Base-by-base conservation (phyloP, 2,113 vertebrate species). In the Pseudonaja textilis region DNA sequence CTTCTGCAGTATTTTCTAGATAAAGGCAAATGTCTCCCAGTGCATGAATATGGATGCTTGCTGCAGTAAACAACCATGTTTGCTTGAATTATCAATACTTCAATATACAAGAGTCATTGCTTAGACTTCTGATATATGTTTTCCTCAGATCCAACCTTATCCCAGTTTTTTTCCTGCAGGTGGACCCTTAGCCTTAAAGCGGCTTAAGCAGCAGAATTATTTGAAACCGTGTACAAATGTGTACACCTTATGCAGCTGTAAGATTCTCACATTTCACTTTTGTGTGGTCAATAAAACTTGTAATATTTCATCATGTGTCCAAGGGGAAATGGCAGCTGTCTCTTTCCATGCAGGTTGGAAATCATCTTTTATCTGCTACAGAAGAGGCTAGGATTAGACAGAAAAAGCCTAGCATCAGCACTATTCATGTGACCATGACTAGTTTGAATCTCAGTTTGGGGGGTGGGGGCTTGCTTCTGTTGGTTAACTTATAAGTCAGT, bases 1-100 rank as follows among this genome's bases (percentile, higher is more conserved):
- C 22, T 92, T 9, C 18, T 88, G 61, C 50, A 16, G 16, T 14
- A 4, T 93, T 85, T 87, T 91, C 61, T 94, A 85, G 93, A 94
- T n/a, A 88, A 85, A 34, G 3, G 56, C 85, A 95, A 47, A 89
- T 94, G 92, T 94, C 91, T 92, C 50, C 56, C 25, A 92, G 85
- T 94, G 94, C 42, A 91, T 22, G 56, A 94, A 87, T 74, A 92
- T 0, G 0, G 54, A 55, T 69, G 39, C 25, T 88, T 94, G 93
- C 52, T 92, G 89, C 55, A 96, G 94, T 93, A 95, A 96, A 85
- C 56, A 55, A 90, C 3, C 81, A 34, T 23, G 29, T 47, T 87
- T 50, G 16, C 26, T 89, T 85, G 8, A 81, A 88, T 91, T 89
- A 92, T 93, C 55, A 54, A 95, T 69, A 90, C 42, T 93, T 56